Conservation (phyloP, 1,140 invertebrate genomes). For the Phortica variegata region DNA sequence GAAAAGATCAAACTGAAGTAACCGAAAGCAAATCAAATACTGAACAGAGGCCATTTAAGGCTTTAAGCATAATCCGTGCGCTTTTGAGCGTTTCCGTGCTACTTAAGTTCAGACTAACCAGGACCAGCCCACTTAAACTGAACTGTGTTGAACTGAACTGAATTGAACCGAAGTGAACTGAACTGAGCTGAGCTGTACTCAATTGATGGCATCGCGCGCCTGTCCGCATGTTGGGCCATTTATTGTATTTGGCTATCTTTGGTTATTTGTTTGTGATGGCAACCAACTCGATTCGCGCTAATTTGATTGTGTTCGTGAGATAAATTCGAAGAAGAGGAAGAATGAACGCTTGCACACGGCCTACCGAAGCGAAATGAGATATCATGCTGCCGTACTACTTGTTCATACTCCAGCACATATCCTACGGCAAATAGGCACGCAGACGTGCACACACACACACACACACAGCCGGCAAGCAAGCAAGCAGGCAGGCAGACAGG, state of each 20-base stretch:
- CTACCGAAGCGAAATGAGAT: conserved; percentile 4
- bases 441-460: too few species aligned
- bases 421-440: conserved; percentile 44
- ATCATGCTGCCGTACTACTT: conserved; percentile 2
- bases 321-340: conserved; percentile 24
- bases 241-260: conserved; percentile 34
- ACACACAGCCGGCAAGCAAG: background rate
- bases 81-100: too few species aligned
- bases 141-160: conserved; percentile 8
- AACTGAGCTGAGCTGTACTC: conserved; percentile 10
- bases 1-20: too few species aligned
- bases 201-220: background rate
- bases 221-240: conserved; percentile 1
- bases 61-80: too few species aligned
- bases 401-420: conserved; percentile 29
- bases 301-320: conserved; percentile 53
- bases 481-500: too few species aligned
- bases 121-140: too few species aligned
- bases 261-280: conserved; percentile 30
- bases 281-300: conserved; percentile 45
- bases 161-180: conserved; percentile 3
- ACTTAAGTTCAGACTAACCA: too few species aligned
- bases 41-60: too few species aligned
- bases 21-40: too few species aligned
- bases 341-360: background rate